Conservation (phyloP, 1,140 invertebrate species). For the Parapsyche elsis region DNA sequence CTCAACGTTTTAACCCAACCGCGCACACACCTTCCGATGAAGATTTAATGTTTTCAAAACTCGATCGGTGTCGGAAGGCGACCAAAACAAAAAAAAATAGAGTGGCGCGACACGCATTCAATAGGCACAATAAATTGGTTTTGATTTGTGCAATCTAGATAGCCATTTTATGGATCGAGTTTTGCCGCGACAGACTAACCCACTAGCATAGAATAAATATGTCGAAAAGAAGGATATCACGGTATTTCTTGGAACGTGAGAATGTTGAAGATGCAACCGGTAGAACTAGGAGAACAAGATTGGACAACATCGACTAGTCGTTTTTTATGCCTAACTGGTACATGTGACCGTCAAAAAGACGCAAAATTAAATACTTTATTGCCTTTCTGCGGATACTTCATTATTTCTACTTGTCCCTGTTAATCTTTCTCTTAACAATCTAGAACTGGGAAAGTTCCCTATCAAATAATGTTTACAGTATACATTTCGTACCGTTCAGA, state of each 20-base stretch:
- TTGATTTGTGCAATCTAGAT: slow-evolving; percentile 10
- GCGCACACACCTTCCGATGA: neutral
- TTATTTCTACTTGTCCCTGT: too few species aligned
- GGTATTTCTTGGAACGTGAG: neutral
- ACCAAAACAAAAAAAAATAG: neutral
- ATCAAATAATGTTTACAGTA: too few species aligned
- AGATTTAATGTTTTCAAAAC: neutral
- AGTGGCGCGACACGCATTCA: neutral
- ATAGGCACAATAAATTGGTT: neutral
- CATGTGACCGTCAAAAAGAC: too few species aligned
- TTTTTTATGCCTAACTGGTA: too few species aligned
- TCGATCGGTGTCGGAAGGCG: neutral
- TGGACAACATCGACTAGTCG: too few species aligned
- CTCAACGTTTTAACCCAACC: neutral
- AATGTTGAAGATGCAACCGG: slow-evolving; percentile 10
- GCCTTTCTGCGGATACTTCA: too few species aligned
- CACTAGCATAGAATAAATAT: slow-evolving; percentile 32
- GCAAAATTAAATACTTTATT: too few species aligned
- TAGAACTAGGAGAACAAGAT: neutral
- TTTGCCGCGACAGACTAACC: slow-evolving; percentile 25
- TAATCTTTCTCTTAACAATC: too few species aligned
- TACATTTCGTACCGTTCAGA: too few species aligned
- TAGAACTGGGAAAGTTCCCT: too few species aligned
- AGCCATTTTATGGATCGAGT: slow-evolving; percentile 19
- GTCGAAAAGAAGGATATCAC: slow-evolving; percentile 28